Base-by-base conservation (phyloP, 1,140 invertebrate species). In the Nilaparvata lugens region DNA sequence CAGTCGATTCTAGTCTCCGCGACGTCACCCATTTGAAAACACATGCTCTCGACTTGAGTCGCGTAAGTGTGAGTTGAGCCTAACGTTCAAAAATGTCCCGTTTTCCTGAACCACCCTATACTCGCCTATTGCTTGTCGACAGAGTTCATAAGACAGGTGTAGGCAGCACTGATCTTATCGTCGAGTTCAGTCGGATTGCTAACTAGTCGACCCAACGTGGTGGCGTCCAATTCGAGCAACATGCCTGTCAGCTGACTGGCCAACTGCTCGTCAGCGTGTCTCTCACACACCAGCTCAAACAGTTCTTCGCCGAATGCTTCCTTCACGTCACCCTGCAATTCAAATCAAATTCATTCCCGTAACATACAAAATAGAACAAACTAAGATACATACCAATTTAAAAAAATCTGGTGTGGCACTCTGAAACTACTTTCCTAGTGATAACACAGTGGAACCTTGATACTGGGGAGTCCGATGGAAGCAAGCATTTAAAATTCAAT, bases 161-260 rank as follows among this genome's bases (percentile, higher is more conserved):
- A 58, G 43, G 62, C 62, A 4, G 55, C 53, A 14, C 53, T 21
- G 13, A 61, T 4, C 21, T 64, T 64, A 7, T 38, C 40, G 5
- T 60, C 48, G 18, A 64, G 51, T 23, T 64, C 54, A 19, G 56
- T 38, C 21, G 14, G 31, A 54, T 56, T 52, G 7, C n/a, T 25
- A 4, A 64, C 18, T 2, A 64, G 16, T 7, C 5, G 53, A 13
- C 53, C 6, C 11, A 64, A 18, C 3, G 25, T 25, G 0, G 40
- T 31, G 9, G 43, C 23, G 18, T 61, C 60, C 35, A 64, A 53
- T 62, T 67, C 66, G 11, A 67, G 56, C 13, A 65, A 53, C 64
- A 67, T 66, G 35, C 65, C 65, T 28, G 65, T 66, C 38, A 66
- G 18, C 5, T 52, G 63, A 13, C 52, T 51, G 0, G 65, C 58